Evolutionary conservation across 2,888 invertebrate genomes (phyloP), one percentile per base, ranked within the genome.

Genomic region (Drosophila robusta): DNA sequence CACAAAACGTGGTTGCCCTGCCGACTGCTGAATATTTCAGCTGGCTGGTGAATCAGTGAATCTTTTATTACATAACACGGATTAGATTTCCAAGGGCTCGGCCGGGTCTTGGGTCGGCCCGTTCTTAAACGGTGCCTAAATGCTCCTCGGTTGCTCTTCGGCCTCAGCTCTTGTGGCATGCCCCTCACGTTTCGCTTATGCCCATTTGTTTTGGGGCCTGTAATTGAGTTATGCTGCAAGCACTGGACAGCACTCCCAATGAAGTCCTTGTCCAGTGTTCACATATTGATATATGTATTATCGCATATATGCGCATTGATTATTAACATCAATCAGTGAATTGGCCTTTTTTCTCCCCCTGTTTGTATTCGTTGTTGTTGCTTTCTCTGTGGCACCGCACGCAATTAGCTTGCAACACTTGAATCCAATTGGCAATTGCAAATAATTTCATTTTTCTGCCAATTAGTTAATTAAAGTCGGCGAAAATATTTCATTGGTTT

Each of bases 51-150:
- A 64, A 58, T 70, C 63, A 62, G 66, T 72, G 75, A 72, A 66
- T 84, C 79, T 80, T 89, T 87, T 81, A 84, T 84, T 73, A 83
- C 67, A 74, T 80, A 78, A 80, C 79, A 84, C 65, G 70, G 68
- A 65, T 84, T 80, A 72, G 75, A 70, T 58, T 55, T 57, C 18
- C 18, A 34, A 22, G 49, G 42, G 42, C 34, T 12, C 8, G 29
- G 6, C 14, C 24, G 0, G 4, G 12, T 9, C 29, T 29, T 29
- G 50, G 36, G 14, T 45, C 29, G 46, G 26, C 26, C 12, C 16
- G 7, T 34, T 24, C 42, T 32, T 45, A n/a, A 50, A 46, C 39
- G 34, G 61, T 44, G 68, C 47, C 50, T 61, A 63, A 66, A 45
- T 47, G 32, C 60, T 60, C 52, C 44, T 22, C 41, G 44, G 38